A percentile compares a stretch with the other conserved stretches of the same genome.
phyloP scores from a whole-genome alignment of 2,113 vertebrate species.

The Columbina picui region DNA sequence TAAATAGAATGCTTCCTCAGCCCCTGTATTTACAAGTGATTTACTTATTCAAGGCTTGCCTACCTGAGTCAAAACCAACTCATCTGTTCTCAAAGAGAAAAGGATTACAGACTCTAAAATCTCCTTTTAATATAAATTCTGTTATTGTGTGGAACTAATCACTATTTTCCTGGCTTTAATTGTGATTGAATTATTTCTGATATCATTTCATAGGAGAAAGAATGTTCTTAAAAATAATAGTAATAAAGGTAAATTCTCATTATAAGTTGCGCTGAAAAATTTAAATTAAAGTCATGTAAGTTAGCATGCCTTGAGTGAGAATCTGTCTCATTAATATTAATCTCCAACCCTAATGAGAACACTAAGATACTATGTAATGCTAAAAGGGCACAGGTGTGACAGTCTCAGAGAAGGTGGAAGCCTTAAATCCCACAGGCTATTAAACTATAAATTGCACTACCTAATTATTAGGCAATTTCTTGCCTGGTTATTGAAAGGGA shows the following conservation, averaged over 20 bases:
- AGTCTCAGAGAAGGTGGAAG: constrained; percentile 39
- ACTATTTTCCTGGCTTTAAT: neutral
- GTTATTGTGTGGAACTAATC: neutral
- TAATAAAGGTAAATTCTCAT: neutral
- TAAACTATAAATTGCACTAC: constrained; percentile 23
- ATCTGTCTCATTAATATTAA: constrained; percentile 66
- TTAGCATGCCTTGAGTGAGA: constrained; percentile 23
- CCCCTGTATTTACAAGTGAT: neutral
- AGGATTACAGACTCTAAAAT: neutral
- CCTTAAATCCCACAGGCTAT: constrained; percentile 59
- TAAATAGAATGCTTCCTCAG: neutral
- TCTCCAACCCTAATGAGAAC: constrained; percentile 38
- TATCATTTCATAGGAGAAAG: neutral
- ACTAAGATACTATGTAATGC: constrained; percentile 36
- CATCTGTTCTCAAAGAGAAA: neutral
- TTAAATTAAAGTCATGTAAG: constrained; percentile 29
- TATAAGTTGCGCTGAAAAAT: constrained; percentile 29
- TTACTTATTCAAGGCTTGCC: neutral
- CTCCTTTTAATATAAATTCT: neutral
- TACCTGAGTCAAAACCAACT: neutral
- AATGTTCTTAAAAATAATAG: constrained; percentile 5
- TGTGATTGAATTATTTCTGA: neutral
- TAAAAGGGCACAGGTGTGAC: constrained; percentile 50
- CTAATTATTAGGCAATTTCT: constrained; percentile 65
- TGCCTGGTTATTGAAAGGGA: constrained; percentile 6